Base-by-base conservation (phyloP, 2,113 vertebrate species). In the Polyodon spathula region DNA sequence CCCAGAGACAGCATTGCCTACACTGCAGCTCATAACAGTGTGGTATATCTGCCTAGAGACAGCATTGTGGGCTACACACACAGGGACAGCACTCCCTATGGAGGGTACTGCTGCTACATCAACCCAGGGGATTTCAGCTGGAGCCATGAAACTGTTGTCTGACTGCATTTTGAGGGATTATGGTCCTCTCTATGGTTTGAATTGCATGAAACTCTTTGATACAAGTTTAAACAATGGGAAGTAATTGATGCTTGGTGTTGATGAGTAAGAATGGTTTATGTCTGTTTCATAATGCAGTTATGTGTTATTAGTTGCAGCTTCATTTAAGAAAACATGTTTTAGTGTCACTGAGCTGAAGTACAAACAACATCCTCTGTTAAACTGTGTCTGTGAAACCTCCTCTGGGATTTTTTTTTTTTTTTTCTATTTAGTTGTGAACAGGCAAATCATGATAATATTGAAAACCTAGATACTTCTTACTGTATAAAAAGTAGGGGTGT, bases 31-130 rank as follows among this genome's bases (percentile, higher is more conserved):
- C 85, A 86, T 72, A 84, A 84, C 60, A 83, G 80, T 66, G 74
- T 86, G 68, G 84, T 81, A 68, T 78, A 88, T 41, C 80, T 79
- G 59, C 85, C 84, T 55, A 83, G 81, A 70, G 86, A 89, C 76
- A 63, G 87, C 62, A 86, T 88, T 59, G 64, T 50, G 54, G 78
- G 86, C 63, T 87, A 81, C 67, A 83, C 87, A 38, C 85, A 86
- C 77, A 82, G 83, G 70, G 82, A 86, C 62, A 84, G 72, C 71
- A 84, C 75, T 62, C 79, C 84, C 63, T 84, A 88, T 16, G 83
- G 86, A 68, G 82, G 70, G 68, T 89, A 90, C 72, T 91, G 89
- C 76, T 90, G 87, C 71, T 89, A 89, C 51, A 77, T 88, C 75
- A 86, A 87, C 63, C 85, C 84, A 37, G 71, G 66, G 10, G 83